Percentiles rank a stretch among this genome's conserved stretches.
Evolutionary conservation across 2,113 vertebrate species (phyloP).

Genomic region (Mesocricetus auratus): DNA sequence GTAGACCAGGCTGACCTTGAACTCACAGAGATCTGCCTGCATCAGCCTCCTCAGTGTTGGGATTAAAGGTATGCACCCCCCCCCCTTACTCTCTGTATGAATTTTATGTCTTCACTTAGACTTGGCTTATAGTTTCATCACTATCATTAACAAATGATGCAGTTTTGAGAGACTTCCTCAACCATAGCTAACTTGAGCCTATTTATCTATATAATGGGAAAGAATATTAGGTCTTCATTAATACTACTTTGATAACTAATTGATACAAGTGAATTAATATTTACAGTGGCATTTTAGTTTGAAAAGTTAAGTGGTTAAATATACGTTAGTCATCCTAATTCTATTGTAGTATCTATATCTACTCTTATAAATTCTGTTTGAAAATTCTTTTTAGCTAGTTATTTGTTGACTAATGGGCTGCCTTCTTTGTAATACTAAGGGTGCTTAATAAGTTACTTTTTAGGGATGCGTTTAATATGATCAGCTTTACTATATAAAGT

Average conservation of each 20-base stretch:
- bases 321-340: neutral
- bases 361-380: neutral
- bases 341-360: neutral
- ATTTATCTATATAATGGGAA: neutral
- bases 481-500: neutral
- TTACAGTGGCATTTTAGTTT: conserved; percentile 16
- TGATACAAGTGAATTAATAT: conserved; percentile 18
- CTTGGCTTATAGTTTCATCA: conserved; percentile 9
- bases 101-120: conserved; percentile 2
- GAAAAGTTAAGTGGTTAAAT: conserved; percentile 35
- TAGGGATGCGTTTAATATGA: conserved; percentile 30
- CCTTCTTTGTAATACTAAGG: conserved; percentile 2
- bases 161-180: neutral
- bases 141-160: neutral
- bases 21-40: neutral
- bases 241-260: conserved; percentile 10
- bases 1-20: neutral
- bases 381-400: conserved; percentile 52
- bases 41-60: no score
- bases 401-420: conserved; percentile 28
- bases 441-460: conserved; percentile 40
- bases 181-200: neutral
- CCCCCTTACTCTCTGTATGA: neutral
- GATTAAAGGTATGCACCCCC: no score
- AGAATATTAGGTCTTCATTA: conserved; percentile 41